Percentiles rank a stretch among this genome's conserved stretches.
phyloP scores from a whole-genome alignment of 2,797 vertebrate species.

The Bufotes viridis region DNA sequence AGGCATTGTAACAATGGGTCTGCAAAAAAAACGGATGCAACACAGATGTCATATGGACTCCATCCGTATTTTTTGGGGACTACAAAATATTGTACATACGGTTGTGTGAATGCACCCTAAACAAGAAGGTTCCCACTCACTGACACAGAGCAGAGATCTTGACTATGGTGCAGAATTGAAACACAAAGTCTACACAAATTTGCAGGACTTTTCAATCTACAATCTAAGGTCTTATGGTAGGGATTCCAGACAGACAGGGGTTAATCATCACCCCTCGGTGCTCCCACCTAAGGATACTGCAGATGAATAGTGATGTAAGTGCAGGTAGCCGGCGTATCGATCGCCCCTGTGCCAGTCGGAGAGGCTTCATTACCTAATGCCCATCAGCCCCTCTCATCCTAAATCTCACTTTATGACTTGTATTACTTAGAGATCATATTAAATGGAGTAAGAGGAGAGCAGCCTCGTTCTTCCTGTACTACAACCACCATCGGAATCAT shows the following conservation, averaged over 20 bases:
- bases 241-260: neutral
- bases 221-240: neutral
- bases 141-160: too few species aligned
- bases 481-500: constrained; percentile 12
- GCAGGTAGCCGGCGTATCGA: constrained; percentile 39
- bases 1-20: too few species aligned
- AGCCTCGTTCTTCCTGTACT: neutral
- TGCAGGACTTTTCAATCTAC: neutral
- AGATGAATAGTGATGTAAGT: constrained; percentile 27
- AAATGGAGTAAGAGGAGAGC: neutral
- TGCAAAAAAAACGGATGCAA: too few species aligned
- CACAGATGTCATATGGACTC: too few species aligned
- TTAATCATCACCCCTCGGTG: neutral
- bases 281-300: neutral
- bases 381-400: neutral
- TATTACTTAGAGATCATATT: constrained; percentile 24
- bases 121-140: too few species aligned
- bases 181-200: neutral
- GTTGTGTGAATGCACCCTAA: too few species aligned
- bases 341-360: constrained; percentile 5
- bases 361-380: constrained; percentile 32
- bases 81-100: too few species aligned
- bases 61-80: too few species aligned
- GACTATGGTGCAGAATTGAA: too few species aligned
- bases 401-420: constrained; percentile 38